These are phyloP conservation scores for Calycopis cecrops DNA, from an alignment of 1,140 invertebrate species.

Conservation along the genomic window DNA sequence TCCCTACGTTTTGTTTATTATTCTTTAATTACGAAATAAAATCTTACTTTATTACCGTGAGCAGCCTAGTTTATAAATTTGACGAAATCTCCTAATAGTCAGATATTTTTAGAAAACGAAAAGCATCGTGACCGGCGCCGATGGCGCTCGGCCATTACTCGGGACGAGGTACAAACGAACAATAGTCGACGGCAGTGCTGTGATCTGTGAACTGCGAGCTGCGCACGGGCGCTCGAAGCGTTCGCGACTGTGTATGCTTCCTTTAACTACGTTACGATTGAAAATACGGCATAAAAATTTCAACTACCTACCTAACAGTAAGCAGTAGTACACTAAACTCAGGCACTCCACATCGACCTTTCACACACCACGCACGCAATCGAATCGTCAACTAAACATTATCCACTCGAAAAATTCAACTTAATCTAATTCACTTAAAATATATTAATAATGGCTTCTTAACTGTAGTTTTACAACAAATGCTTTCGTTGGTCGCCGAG, in stretches of 20 bases:
- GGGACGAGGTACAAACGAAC: constrained; percentile 16
- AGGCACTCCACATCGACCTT: constrained; percentile 70
- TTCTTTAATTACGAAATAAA: constrained; percentile 74
- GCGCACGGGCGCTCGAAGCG: constrained; percentile 36
- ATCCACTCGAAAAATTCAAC: constrained; percentile 71
- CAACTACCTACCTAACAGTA: constrained; percentile 74
- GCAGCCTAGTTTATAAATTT: constrained; percentile 72
- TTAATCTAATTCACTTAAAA: constrained; percentile 73
- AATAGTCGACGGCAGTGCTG: constrained; percentile 20
- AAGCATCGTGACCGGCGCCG: constrained; percentile 49
- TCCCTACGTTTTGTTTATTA: constrained; percentile 72
- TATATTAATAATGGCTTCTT: constrained; percentile 69
- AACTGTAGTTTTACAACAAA: constrained; percentile 71
- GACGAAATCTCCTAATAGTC: constrained; percentile 67
- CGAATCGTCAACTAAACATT: constrained; percentile 66
- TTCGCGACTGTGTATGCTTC: constrained; percentile 58
- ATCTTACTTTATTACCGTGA: constrained; percentile 71
- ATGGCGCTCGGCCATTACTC: constrained; percentile 16
- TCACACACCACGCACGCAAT: constrained; percentile 63
- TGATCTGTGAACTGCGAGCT: constrained; percentile 9
- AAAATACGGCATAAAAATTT: constrained; percentile 71
- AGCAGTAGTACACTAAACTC: constrained; percentile 71
- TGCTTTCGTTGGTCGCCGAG: constrained; percentile 68
- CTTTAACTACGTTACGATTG: constrained; percentile 67
- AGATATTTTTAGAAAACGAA: constrained; percentile 67